Conservation (phyloP, 2,888 invertebrate species). For the Nephrocerus scutellatus region DNA sequence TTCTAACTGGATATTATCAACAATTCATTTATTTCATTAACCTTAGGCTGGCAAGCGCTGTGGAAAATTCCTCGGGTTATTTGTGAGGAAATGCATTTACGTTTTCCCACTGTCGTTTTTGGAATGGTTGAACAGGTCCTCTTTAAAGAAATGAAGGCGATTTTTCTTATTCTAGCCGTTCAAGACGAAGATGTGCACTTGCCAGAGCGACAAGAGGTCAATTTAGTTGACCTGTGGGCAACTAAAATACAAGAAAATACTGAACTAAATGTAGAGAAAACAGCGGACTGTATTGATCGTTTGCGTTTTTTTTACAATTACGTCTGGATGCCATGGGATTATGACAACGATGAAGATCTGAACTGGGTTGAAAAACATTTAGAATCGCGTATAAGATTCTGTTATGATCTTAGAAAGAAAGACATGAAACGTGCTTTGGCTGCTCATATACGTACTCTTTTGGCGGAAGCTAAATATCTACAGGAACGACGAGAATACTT, state of each 20-base stretch:
- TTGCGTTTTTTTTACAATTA: conserved; percentile 55
- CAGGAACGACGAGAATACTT: conserved; percentile 49
- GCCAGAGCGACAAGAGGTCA: conserved; percentile 52
- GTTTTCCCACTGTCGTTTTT: conserved; percentile 55
- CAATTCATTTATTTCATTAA: too few species aligned
- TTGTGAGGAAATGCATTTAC: conserved; percentile 54
- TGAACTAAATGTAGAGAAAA: conserved; percentile 50
- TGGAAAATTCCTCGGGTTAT: conserved; percentile 57
- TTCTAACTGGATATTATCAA: too few species aligned
- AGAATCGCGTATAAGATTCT: conserved; percentile 51
- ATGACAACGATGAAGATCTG: conserved; percentile 51
- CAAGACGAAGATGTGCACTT: conserved; percentile 54
- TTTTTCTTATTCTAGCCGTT: conserved; percentile 52
- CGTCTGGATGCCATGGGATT: conserved; percentile 59
- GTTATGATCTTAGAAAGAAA: conserved; percentile 54
- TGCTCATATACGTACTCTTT: conserved; percentile 50
- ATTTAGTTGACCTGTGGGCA: conserved; percentile 54
- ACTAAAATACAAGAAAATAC: conserved; percentile 52
- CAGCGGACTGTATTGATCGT: conserved; percentile 55
- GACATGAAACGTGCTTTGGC: conserved; percentile 49
- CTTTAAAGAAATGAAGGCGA: conserved; percentile 49
- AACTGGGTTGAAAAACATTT: conserved; percentile 55
- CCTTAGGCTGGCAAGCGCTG: conserved; percentile 55
- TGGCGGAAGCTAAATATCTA: conserved; percentile 52
- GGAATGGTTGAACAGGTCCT: conserved; percentile 52